Percentiles rank a stretch among this genome's conserved stretches.
Conservation (phyloP, 2,113 vertebrate species). For the Trinectes maculatus region DNA sequence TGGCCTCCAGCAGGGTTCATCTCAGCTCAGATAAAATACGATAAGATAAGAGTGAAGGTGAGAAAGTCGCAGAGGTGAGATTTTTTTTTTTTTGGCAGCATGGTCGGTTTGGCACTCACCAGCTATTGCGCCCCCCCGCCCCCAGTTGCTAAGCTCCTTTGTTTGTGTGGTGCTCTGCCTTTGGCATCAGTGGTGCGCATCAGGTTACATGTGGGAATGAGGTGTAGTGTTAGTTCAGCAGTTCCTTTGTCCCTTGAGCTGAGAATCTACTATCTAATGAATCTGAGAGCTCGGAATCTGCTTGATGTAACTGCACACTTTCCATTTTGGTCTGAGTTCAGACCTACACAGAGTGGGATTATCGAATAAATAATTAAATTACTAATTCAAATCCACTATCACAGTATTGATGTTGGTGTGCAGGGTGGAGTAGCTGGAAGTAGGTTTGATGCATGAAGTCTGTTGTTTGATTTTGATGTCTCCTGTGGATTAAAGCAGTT, state of each 20-base stretch:
- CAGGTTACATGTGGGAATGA: slow-evolving; percentile 73
- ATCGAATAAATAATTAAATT: slow-evolving; percentile 46
- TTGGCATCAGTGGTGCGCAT: slow-evolving; percentile 60
- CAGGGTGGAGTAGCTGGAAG: slow-evolving; percentile 10
- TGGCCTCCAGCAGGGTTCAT: slow-evolving; percentile 45
- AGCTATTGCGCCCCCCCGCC: slow-evolving; percentile 41
- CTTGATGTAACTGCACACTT: slow-evolving; percentile 47
- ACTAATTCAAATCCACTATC: slow-evolving; percentile 2
- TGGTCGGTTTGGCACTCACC: slow-evolving; percentile 41
- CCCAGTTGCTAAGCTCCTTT: slow-evolving; percentile 75
- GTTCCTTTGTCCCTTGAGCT: slow-evolving; percentile 69
- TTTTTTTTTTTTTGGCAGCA: slow-evolving; percentile 25
- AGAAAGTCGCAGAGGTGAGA: slow-evolving; percentile 55
- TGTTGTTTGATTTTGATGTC: slow-evolving; percentile 42
- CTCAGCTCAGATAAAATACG: slow-evolving; percentile 48
- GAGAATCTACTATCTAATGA: slow-evolving; percentile 56
- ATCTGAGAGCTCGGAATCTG: slow-evolving; percentile 45
- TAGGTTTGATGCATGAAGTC: not conserved
- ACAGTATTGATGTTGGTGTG: slow-evolving; percentile 17
- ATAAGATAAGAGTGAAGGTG: slow-evolving; percentile 71
- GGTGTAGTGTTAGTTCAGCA: slow-evolving; percentile 71
- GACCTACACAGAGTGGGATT: slow-evolving; percentile 39
- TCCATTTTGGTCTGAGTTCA: slow-evolving; percentile 29
- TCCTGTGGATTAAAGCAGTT: slow-evolving; percentile 21
- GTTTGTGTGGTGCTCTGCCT: slow-evolving; percentile 72